phyloP scores from a whole-genome alignment of 2,797 vertebrate genomes.

The Poliocrania exsul region DNA sequence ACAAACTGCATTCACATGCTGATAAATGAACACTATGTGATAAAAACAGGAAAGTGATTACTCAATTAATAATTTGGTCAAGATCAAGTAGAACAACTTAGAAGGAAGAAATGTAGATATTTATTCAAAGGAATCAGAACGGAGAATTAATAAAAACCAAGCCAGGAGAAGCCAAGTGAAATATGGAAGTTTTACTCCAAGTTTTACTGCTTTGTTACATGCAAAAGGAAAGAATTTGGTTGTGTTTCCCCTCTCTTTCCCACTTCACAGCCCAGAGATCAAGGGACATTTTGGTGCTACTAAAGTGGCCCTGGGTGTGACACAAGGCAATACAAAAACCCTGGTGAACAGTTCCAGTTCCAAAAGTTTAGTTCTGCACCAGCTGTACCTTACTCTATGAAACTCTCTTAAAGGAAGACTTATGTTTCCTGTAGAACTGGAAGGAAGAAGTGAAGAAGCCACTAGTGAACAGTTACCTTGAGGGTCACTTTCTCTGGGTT shows the following conservation, averaged over 20 bases:
- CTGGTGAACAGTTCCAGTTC: background rate
- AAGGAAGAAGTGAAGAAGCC: background rate
- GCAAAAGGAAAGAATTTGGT: background rate
- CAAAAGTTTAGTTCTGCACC: background rate
- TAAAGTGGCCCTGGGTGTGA: background rate
- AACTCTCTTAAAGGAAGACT: background rate
- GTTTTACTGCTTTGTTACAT: background rate
- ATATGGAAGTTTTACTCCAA: background rate
- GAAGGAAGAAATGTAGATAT: background rate
- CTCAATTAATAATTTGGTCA: background rate
- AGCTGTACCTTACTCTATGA: background rate
- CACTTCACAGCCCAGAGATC: background rate
- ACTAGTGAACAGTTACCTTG: constrained; percentile 67
- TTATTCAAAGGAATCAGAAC: background rate
- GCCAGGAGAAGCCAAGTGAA: background rate
- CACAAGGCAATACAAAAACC: background rate
- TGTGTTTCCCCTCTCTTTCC: background rate
- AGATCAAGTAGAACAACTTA: background rate
- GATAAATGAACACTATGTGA: background rate
- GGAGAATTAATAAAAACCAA: background rate
- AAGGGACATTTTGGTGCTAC: background rate
- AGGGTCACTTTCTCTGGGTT: constrained; percentile 63
- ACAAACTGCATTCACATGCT: background rate
- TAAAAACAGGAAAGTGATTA: background rate
- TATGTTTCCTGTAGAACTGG: background rate